These are phyloP conservation scores for Drosophila pegasa DNA, from an alignment of 2,888 invertebrate genomes.

Conservation along the genomic window DNA sequence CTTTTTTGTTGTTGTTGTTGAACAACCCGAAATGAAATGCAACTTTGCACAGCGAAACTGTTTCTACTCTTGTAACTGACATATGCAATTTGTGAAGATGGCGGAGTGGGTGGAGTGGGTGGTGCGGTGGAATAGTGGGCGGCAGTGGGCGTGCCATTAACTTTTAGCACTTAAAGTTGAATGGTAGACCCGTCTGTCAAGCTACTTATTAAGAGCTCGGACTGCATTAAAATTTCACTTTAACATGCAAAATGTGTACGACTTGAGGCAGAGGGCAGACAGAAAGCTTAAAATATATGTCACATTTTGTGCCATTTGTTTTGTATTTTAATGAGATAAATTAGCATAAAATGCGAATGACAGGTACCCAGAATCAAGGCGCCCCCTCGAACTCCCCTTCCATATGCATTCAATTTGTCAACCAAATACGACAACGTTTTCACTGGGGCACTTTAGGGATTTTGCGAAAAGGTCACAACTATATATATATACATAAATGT, in stretches of 20 bases:
- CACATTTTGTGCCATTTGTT: constrained; percentile 60
- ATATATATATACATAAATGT: constrained; percentile 26
- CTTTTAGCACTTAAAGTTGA: constrained; percentile 15
- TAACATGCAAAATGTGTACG: constrained; percentile 53
- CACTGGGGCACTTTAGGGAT: constrained; percentile 72
- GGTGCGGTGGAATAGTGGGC: background rate
- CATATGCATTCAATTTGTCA: constrained; percentile 71
- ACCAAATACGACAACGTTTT: constrained; percentile 71
- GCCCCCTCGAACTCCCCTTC: background rate
- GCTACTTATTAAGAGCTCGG: constrained; percentile 42
- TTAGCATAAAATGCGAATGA: constrained; percentile 76
- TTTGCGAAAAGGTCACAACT: constrained; percentile 63
- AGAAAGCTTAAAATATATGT: constrained; percentile 56
- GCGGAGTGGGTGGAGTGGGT: background rate
- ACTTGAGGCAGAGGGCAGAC: constrained; percentile 33
- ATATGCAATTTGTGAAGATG: constrained; percentile 65
- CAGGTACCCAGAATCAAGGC: constrained; percentile 47
- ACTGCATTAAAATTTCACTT: constrained; percentile 65
- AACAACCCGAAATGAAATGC: constrained; percentile 54
- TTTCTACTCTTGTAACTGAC: constrained; percentile 66
- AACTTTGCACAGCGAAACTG: constrained; percentile 38
- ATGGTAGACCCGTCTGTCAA: constrained; percentile 32
- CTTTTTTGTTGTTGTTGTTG: constrained; percentile 6
- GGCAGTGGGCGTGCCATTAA: constrained; percentile 7
- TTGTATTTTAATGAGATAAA: constrained; percentile 78